Percentiles rank a stretch among this genome's conserved stretches.
Conservation (phyloP, 2,113 vertebrate species). For the Amia ocellicauda region DNA sequence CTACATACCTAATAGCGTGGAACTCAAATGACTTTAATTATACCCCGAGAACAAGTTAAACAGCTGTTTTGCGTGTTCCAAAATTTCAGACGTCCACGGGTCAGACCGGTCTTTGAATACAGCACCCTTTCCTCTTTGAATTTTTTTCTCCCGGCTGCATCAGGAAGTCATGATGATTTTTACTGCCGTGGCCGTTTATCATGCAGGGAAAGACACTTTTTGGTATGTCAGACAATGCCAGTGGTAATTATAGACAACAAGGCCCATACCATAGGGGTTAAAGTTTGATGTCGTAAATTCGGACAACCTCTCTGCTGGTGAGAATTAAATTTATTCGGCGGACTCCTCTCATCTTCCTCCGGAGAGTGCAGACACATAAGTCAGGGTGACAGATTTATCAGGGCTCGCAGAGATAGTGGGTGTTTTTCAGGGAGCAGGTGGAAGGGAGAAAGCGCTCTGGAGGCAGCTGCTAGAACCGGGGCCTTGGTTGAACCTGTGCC, state of each 20-base stretch:
- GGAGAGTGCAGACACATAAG: constrained; percentile 59
- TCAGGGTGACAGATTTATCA: constrained; percentile 71
- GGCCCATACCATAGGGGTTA: constrained; percentile 56
- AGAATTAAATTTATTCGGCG: constrained; percentile 59
- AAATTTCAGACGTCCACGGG: too few species aligned
- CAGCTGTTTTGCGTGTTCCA: too few species aligned
- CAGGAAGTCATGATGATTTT: constrained; percentile 47
- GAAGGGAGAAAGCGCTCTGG: constrained; percentile 52
- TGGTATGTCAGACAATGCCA: constrained; percentile 43
- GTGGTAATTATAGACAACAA: constrained; percentile 58
- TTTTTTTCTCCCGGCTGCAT: constrained; percentile 31
- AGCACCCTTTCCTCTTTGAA: too few species aligned
- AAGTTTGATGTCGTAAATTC: constrained; percentile 68
- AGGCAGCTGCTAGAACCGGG: constrained; percentile 69
- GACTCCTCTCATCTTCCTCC: constrained; percentile 50
- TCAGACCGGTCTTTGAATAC: too few species aligned
- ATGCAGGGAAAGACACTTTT: constrained; percentile 35
- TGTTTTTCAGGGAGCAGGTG: constrained; percentile 68
- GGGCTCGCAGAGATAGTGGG: constrained; percentile 50
- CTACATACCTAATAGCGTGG: too few species aligned
- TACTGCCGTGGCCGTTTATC: constrained; percentile 51
- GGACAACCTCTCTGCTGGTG: constrained; percentile 47
- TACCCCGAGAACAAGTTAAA: too few species aligned
- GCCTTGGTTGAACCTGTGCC: constrained; percentile 63
- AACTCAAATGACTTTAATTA: too few species aligned